These are phyloP conservation scores for Papilio glaucus DNA, from an alignment of 1,140 invertebrate species.

Conservation along the genomic window DNA sequence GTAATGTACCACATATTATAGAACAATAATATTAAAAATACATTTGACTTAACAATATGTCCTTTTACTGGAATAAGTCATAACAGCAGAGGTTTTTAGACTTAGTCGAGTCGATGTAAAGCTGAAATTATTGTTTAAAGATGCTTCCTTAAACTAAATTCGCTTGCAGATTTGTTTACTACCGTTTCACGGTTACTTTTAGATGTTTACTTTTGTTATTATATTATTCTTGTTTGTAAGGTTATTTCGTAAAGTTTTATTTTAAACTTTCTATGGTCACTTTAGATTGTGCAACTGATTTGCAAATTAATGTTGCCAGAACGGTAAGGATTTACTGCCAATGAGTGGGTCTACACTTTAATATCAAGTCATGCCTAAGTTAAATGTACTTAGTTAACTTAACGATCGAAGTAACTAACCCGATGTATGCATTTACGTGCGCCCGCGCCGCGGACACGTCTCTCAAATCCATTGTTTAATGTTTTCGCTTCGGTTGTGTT, in stretches of 20 bases:
- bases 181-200: slow-evolving; percentile 61
- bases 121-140: slow-evolving; percentile 22
- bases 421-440: slow-evolving; percentile 76
- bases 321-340: slow-evolving; percentile 58
- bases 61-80: neutral
- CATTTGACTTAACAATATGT: slow-evolving; percentile 23
- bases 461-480: slow-evolving; percentile 79
- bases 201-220: slow-evolving; percentile 73
- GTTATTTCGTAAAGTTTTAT: slow-evolving; percentile 37
- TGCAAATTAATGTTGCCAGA: slow-evolving; percentile 49
- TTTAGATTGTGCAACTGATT: slow-evolving; percentile 8
- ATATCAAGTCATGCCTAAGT: slow-evolving; percentile 63
- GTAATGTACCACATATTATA: slow-evolving; percentile 29
- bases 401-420: slow-evolving; percentile 46
- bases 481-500: slow-evolving; percentile 82
- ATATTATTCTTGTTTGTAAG: slow-evolving; percentile 56
- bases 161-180: slow-evolving; percentile 48
- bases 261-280: slow-evolving; percentile 34
- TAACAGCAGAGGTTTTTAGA: slow-evolving; percentile 19
- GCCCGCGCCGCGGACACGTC: slow-evolving; percentile 60
- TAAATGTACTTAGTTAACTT: slow-evolving; percentile 57
- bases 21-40: slow-evolving; percentile 25
- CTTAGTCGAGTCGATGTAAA: neutral
- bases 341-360: slow-evolving; percentile 64
- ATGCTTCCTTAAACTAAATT: slow-evolving; percentile 24